These are phyloP conservation scores for Drosophila flavopinicola DNA, from an alignment of 2,888 invertebrate species.

Conservation along the genomic window DNA sequence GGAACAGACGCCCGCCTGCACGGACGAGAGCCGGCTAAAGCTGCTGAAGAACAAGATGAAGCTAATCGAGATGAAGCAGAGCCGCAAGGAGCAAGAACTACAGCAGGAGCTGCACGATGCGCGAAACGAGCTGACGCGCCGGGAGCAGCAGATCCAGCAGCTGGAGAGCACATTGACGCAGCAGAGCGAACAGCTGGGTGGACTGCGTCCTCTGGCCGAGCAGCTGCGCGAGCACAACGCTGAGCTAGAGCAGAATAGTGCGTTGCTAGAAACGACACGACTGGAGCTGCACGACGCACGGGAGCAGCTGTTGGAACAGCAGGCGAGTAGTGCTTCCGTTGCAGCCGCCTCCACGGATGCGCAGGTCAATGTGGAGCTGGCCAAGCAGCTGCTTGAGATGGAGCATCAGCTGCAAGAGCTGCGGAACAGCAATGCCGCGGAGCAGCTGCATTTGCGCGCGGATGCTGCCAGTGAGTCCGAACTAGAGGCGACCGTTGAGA, in stretches of 20 bases:
- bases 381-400: slow-evolving; percentile 77
- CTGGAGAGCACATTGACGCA: slow-evolving; percentile 73
- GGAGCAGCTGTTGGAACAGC: slow-evolving; percentile 71
- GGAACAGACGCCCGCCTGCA: slow-evolving; percentile 42
- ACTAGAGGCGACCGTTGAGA: slow-evolving; percentile 85
- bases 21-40: slow-evolving; percentile 82
- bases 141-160: slow-evolving; percentile 92
- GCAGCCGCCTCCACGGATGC: slow-evolving; percentile 46
- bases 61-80: slow-evolving; percentile 64
- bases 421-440: slow-evolving; percentile 17
- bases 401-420: slow-evolving; percentile 54
- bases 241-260: slow-evolving; percentile 86
- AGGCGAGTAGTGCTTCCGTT: slow-evolving; percentile 3
- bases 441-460: slow-evolving; percentile 68
- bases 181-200: slow-evolving; percentile 10
- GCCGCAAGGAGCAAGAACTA: slow-evolving; percentile 77
- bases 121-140: slow-evolving; percentile 50
- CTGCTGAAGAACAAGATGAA: slow-evolving; percentile 82
- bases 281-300: slow-evolving; percentile 84
- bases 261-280: slow-evolving; percentile 85
- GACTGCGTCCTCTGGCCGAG: slow-evolving; percentile 38
- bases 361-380: slow-evolving; percentile 78
- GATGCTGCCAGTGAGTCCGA: slow-evolving; percentile 70
- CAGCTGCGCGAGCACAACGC: slow-evolving; percentile 88
- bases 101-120: slow-evolving; percentile 69